These are phyloP conservation scores for Pseudomyrmex dendroicus DNA, from an alignment of 1,140 invertebrate genomes.

Conservation along the genomic window DNA sequence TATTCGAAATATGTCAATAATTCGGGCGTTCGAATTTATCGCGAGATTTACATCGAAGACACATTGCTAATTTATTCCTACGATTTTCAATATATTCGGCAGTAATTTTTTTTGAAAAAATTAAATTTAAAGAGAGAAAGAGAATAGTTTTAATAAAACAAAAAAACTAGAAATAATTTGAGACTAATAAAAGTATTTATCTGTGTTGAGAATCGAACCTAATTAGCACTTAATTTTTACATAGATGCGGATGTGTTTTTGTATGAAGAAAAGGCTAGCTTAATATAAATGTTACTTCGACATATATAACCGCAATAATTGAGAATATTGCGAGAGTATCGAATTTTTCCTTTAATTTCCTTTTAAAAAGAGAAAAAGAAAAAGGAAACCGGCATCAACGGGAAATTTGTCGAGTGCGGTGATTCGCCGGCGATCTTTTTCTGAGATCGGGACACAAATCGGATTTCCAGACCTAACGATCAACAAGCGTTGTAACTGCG, in stretches of 20 bases:
- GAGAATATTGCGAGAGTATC: background rate
- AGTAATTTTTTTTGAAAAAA: background rate
- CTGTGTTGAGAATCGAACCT: background rate
- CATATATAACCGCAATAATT: background rate
- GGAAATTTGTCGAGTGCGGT: constrained; percentile 23
- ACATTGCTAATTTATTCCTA: background rate
- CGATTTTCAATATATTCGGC: background rate
- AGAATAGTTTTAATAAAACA: no score
- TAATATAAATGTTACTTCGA: no score
- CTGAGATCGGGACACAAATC: constrained; percentile 51
- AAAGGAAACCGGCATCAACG: constrained; percentile 2
- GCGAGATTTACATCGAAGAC: background rate
- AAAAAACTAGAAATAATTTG: background rate
- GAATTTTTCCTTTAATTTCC: constrained; percentile 5
- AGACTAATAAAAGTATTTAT: background rate
- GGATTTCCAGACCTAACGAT: constrained; percentile 63
- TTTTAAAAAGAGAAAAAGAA: background rate
- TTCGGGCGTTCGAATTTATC: background rate
- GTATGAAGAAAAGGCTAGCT: no score
- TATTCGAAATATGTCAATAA: background rate
- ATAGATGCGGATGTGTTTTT: no score
- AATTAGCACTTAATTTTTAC: background rate
- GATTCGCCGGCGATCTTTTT: background rate
- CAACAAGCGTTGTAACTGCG: constrained; percentile 60
- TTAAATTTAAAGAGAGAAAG: background rate